phyloP scores from a whole-genome alignment of 2,888 invertebrate species.

The Alsophila aescularia region DNA sequence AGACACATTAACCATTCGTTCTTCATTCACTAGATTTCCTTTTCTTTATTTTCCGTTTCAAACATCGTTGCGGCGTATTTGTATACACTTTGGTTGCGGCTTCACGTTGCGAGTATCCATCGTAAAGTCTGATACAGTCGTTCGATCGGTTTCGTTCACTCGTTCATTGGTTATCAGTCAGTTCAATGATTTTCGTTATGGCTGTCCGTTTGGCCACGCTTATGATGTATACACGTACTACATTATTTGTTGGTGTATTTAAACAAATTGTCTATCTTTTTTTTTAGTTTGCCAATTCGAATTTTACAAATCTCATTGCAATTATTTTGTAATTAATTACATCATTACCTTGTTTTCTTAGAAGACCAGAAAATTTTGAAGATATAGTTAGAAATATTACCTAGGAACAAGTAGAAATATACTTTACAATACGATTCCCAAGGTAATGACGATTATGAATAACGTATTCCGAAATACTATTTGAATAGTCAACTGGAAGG shows the following conservation, averaged over 20 bases:
- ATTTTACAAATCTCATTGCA: too few relatives aligned
- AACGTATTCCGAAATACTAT: conserved; percentile 14
- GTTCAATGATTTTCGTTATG: conserved; percentile 33
- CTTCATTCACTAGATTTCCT: conserved; percentile 30
- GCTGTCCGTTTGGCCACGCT: conserved; percentile 15
- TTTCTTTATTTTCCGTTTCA: conserved; percentile 7
- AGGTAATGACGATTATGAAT: not conserved
- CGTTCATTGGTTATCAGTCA: conserved; percentile 37
- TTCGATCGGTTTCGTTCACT: conserved; percentile 30
- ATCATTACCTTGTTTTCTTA: too few relatives aligned
- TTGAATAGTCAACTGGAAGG: conserved; percentile 17
- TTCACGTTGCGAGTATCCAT: conserved; percentile 17
- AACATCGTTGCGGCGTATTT: not conserved
- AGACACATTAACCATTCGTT: conserved; percentile 29
- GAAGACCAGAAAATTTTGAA: too few relatives aligned
- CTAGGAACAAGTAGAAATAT: not conserved
- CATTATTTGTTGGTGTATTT: too few relatives aligned
- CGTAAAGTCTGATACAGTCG: conserved; percentile 49
- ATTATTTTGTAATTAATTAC: too few relatives aligned
- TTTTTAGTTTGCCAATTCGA: too few relatives aligned
- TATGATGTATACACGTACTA: not conserved
- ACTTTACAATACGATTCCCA: not conserved
- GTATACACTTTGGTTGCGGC: too few relatives aligned
- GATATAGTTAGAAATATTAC: too few relatives aligned
- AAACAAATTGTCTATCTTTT: too few relatives aligned